These are phyloP conservation scores for Blastobasis adustella DNA, from an alignment of 2,888 invertebrate species.

Conservation along the genomic window DNA sequence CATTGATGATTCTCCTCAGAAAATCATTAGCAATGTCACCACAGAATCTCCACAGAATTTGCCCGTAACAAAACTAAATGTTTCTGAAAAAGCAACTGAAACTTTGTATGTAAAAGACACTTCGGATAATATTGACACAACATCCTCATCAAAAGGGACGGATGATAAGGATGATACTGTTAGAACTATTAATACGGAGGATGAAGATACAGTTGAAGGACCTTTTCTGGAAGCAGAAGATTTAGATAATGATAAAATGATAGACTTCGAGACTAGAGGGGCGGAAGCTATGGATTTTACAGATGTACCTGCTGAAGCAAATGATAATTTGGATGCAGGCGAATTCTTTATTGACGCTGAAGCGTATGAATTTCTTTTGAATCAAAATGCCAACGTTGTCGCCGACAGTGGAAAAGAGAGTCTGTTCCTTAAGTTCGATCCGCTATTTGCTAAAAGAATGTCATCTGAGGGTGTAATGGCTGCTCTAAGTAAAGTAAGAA, in stretches of 20 bases:
- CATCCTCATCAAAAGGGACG: slow-evolving; percentile 36
- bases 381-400: slow-evolving; percentile 53
- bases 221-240: slow-evolving; percentile 58
- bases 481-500: slow-evolving; percentile 39
- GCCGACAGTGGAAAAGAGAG: slow-evolving; percentile 65
- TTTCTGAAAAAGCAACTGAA: slow-evolving; percentile 1
- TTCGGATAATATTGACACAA: slow-evolving; percentile 25
- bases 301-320: slow-evolving; percentile 31
- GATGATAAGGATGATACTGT: slow-evolving; percentile 41
- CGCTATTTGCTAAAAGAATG: slow-evolving; percentile 55
- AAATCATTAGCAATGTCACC: slow-evolving; percentile 19
- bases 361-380: slow-evolving; percentile 59
- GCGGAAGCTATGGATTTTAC: slow-evolving; percentile 45
- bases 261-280: slow-evolving; percentile 28
- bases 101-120: slow-evolving; percentile 16
- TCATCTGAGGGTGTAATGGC: slow-evolving; percentile 50
- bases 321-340: slow-evolving; percentile 36
- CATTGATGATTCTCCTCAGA: no score
- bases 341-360: slow-evolving; percentile 67
- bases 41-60: slow-evolving; percentile 15
- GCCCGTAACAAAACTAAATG: slow-evolving; percentile 2
- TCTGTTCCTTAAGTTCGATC: slow-evolving; percentile 64
- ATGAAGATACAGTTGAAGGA: slow-evolving; percentile 63
- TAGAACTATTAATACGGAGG: slow-evolving; percentile 53
- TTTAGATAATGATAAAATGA: slow-evolving; percentile 26